Base-by-base conservation (phyloP, 2,888 invertebrate genomes). In the Anarsia innoxiella region DNA sequence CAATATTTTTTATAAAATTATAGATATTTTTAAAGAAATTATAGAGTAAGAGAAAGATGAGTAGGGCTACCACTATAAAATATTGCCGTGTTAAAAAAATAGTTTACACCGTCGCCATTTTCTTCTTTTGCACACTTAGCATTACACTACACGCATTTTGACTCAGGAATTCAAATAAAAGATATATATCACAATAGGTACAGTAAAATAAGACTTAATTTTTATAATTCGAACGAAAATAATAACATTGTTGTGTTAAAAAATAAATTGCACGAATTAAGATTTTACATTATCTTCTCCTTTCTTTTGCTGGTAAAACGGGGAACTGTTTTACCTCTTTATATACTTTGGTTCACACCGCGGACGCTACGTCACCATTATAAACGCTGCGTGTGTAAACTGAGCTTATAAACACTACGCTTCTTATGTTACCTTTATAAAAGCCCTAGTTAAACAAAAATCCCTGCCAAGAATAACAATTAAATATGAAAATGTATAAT, bases 311-410 rank as follows among this genome's bases (percentile, higher is more conserved):
- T 19, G 19, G 4, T 19, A 19, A 19, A 19, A 19, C 8, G 8
- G 4, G 8, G 19, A 3, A 19, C 8, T 19, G 3, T 19, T 19
- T 5, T 5, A 5, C 6, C 3, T 27, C 11, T 34, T 23, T 27
- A 34, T 12, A 15, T 34, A 28, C 3, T 13, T 3, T 35, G 27
- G 28, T 35, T 28, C 28, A 35, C 35, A 35, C 19, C 11, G 28
- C 12, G 12, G 19, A 19, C 19, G 19, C 19, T 19, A 8, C 8
- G 3, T 5, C 3, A 19, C 8, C 8, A 5, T 19, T 8, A 19
- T 19, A 19, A 19, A 19, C 8, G 3, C 8, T 19, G 8, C 19
- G 19, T 19, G 8, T 8, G 8, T 5, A 19, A 19, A 19, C 4
- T 8, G 19, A 5, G 8, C 19, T 19, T 5, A 19, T 19, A 5